Evolutionary conservation across 2,888 invertebrate genomes (phyloP).

Genomic region (Drosophila fungiperda): DNA sequence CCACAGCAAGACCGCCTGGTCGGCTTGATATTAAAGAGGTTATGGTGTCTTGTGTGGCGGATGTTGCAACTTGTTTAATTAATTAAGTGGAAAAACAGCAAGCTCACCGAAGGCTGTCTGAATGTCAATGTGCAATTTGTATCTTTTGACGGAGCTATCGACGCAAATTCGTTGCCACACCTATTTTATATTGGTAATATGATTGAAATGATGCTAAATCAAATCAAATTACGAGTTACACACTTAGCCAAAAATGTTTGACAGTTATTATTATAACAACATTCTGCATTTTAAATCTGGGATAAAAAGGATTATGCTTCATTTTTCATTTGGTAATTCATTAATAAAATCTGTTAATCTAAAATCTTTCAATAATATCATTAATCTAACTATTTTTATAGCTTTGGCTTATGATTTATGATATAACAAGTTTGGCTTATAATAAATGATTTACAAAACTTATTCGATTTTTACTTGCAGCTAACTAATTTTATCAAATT

Average conservation of each 20-base stretch:
- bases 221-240: background rate
- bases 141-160: constrained; percentile 53
- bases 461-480: background rate
- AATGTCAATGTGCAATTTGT: constrained; percentile 81
- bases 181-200: background rate
- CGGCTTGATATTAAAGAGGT: background rate
- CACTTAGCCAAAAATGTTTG: constrained; percentile 13
- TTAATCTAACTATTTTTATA: no score
- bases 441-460: background rate
- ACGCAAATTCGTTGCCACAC: constrained; percentile 8
- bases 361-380: no score
- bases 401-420: no score
- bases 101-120: constrained; percentile 69
- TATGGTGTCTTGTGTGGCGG: constrained; percentile 61
- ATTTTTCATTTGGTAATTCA: background rate
- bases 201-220: background rate
- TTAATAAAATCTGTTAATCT: no score
- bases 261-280: background rate
- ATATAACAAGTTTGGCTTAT: background rate
- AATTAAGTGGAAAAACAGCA: constrained; percentile 75
- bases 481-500: background rate
- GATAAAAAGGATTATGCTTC: background rate
- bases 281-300: background rate
- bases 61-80: constrained; percentile 76
- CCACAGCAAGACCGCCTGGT: background rate